Percentiles rank a stretch among this genome's conserved stretches.
These are phyloP conservation scores for Anguilla anguilla DNA, from an alignment of 2,797 vertebrate species.

Conservation along the genomic window DNA sequence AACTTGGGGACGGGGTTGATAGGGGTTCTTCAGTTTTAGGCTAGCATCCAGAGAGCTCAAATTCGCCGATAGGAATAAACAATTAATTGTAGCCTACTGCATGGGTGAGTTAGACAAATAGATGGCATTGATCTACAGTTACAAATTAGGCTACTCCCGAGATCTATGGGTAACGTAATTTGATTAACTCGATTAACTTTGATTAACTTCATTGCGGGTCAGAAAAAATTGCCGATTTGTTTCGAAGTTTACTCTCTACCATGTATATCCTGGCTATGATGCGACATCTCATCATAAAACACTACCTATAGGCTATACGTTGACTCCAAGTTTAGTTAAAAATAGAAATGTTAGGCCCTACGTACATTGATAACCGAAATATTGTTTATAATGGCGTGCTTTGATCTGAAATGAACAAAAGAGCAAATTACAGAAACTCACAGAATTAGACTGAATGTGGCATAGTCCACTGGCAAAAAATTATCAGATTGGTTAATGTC, in stretches of 20 bases:
- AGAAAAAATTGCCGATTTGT: neutral
- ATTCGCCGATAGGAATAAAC: neutral
- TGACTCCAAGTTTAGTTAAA: neutral
- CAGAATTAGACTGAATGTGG: neutral
- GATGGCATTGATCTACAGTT: neutral
- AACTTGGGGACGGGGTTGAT: neutral
- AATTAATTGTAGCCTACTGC: neutral
- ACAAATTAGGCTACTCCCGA: neutral
- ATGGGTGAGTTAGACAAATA: neutral
- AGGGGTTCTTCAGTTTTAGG: neutral
- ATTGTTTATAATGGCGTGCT: neutral
- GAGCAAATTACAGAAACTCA: neutral
- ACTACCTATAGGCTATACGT: neutral
- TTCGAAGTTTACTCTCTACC: neutral
- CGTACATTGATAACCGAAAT: neutral
- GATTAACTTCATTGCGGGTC: neutral
- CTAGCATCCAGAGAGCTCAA: neutral
- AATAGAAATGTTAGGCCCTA: neutral
- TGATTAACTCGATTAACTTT: neutral
- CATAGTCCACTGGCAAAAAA: neutral
- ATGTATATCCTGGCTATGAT: neutral
- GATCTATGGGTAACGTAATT: neutral
- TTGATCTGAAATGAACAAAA: neutral
- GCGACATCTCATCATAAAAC: neutral
- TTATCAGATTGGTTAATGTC: neutral